A percentile compares a stretch with the other conserved stretches of the same genome.
These are phyloP conservation scores for Harpagifer antarcticus DNA, from an alignment of 2,797 vertebrate species.

Conservation along the genomic window DNA sequence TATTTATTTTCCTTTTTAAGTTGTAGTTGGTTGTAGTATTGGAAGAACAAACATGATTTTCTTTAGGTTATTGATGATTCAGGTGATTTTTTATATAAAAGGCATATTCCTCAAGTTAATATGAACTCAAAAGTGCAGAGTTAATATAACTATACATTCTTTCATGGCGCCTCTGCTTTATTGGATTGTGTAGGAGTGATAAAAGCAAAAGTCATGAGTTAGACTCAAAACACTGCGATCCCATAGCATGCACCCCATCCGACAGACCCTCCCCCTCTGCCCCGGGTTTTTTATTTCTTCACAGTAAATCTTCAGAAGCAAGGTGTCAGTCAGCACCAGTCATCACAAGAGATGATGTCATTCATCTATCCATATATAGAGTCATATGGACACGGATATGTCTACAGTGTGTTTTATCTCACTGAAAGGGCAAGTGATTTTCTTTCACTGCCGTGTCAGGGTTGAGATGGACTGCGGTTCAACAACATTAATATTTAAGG, in stretches of 20 bases:
- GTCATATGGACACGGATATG: constrained; percentile 37
- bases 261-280: constrained; percentile 1
- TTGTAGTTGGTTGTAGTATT: background rate
- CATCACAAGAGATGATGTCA: constrained; percentile 53
- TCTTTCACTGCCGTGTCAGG: constrained; percentile 68
- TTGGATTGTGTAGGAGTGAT: constrained; percentile 14
- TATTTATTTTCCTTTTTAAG: constrained; percentile 27
- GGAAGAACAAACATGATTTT: background rate
- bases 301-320: constrained; percentile 56
- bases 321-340: constrained; percentile 55
- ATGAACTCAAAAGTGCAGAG: background rate
- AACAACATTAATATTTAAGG: constrained; percentile 82
- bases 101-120: background rate
- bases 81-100: background rate
- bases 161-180: background rate
- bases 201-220: constrained; percentile 39
- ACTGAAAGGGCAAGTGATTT: constrained; percentile 71
- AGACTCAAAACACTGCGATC: constrained; percentile 26
- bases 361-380: constrained; percentile 59
- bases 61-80: background rate
- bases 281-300: background rate
- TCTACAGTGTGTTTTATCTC: constrained; percentile 73
- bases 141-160: constrained; percentile 5
- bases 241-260: constrained; percentile 23
- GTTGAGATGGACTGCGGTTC: constrained; percentile 73